These are phyloP conservation scores for Budorcas taxicolor DNA, from an alignment of 2,113 vertebrate genomes.

Conservation along the genomic window DNA sequence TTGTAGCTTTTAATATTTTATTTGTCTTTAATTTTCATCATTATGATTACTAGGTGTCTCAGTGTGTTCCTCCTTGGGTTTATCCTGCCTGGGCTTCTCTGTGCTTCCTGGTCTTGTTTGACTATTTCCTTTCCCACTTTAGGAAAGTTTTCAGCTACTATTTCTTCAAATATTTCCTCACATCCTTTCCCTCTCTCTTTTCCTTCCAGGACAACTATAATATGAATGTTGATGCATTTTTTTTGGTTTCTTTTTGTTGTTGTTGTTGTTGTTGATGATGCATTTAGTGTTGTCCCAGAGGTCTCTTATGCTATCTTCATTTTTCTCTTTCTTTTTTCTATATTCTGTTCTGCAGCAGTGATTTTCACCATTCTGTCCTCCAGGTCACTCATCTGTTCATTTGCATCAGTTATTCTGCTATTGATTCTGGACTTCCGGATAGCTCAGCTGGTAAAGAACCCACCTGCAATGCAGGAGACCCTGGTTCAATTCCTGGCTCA, in stretches of 20 bases:
- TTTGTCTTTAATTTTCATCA: not conserved
- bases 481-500: not conserved
- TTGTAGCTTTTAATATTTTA: not conserved
- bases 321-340: not conserved
- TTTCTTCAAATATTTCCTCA: not conserved
- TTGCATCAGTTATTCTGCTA: not conserved
- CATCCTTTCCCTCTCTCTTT: not conserved
- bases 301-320: not conserved
- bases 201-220: not conserved
- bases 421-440: not conserved
- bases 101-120: not conserved
- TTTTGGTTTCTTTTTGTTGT: no score
- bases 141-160: not conserved
- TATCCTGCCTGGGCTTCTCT: not conserved
- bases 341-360: not conserved
- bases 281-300: not conserved
- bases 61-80: not conserved
- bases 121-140: not conserved
- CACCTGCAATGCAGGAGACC: not conserved
- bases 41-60: not conserved
- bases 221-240: not conserved
- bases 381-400: not conserved
- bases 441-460: not conserved
- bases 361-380: not conserved
- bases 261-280: not conserved